phyloP scores from a whole-genome alignment of 2,113 vertebrate genomes.

The Brachyhypopomus gauderio region DNA sequence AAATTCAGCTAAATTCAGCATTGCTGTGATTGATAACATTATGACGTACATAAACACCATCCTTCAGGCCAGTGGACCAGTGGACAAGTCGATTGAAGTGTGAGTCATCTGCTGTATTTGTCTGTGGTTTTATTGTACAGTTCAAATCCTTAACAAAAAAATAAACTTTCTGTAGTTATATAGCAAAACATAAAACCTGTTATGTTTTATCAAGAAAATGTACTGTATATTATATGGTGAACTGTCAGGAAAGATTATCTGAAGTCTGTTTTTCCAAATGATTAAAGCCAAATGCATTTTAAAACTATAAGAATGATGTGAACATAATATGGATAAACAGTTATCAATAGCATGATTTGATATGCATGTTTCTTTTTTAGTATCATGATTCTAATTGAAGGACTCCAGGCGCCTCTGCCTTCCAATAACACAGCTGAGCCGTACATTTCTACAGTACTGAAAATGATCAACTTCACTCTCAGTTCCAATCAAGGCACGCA shows the following conservation, averaged over 20 bases:
- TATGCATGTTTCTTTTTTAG: slow-evolving; percentile 57
- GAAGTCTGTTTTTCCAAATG: not conserved
- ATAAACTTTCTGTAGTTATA: not conserved
- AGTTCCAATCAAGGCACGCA: slow-evolving; percentile 65
- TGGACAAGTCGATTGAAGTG: slow-evolving; percentile 67
- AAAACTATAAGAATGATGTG: not conserved
- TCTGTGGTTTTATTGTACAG: not conserved
- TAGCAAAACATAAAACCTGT: not conserved
- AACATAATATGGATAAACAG: not conserved
- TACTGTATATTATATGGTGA: not conserved
- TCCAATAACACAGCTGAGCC: slow-evolving; percentile 56
- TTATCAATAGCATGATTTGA: not conserved
- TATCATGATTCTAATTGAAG: slow-evolving; percentile 65
- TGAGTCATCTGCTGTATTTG: slow-evolving; percentile 59
- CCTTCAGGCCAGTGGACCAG: slow-evolving; percentile 42
- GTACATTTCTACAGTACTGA: slow-evolving; percentile 60
- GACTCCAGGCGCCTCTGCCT: slow-evolving; percentile 61
- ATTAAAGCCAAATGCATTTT: not conserved
- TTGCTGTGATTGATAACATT: slow-evolving; percentile 48
- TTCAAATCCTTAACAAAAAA: not conserved
- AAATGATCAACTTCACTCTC: slow-evolving; percentile 63
- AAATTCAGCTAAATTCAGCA: slow-evolving; percentile 51
- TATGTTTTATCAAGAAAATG: not conserved
- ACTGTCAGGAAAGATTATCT: not conserved
- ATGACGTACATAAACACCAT: slow-evolving; percentile 64